These are phyloP conservation scores for Carassius carassius DNA, from an alignment of 2,113 vertebrate species.

Conservation along the genomic window DNA sequence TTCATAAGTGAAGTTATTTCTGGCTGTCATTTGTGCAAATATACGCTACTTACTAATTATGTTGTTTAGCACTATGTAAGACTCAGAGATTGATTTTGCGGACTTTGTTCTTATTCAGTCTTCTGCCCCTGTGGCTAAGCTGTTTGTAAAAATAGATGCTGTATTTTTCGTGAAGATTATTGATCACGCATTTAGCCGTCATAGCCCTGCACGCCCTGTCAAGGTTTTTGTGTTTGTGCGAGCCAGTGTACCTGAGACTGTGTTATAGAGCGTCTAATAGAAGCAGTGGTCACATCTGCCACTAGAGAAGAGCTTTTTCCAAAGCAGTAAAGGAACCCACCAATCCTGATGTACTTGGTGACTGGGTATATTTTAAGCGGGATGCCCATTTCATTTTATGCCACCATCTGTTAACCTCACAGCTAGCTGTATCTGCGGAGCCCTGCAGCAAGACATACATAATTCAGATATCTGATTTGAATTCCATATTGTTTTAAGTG, in stretches of 20 bases:
- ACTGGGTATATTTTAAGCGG: conserved; percentile 72
- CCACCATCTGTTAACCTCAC: conserved; percentile 77
- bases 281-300: conserved; percentile 37
- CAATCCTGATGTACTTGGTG: conserved; percentile 67
- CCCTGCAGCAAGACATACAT: conserved; percentile 65
- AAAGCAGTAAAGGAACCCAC: conserved; percentile 68
- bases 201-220: conserved; percentile 5
- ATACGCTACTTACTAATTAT: conserved; percentile 1
- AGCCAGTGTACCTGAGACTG: background rate
- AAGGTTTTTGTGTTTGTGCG: conserved; percentile 1
- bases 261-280: conserved; percentile 18
- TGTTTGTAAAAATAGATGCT: conserved; percentile 3
- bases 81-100: background rate
- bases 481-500: conserved; percentile 61
- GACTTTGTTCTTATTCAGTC: background rate
- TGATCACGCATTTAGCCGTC: background rate
- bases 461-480: conserved; percentile 66
- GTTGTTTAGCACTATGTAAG: background rate
- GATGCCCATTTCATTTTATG: conserved; percentile 72
- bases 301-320: conserved; percentile 55
- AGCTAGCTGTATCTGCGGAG: conserved; percentile 66
- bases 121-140: background rate
- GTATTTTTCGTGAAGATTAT: background rate
- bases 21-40: background rate
- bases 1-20: background rate